Evolutionary conservation across 2,797 vertebrate species (phyloP), one percentile per base, ranked within the genome.

Genomic region (Pagetopsis macropterus): DNA sequence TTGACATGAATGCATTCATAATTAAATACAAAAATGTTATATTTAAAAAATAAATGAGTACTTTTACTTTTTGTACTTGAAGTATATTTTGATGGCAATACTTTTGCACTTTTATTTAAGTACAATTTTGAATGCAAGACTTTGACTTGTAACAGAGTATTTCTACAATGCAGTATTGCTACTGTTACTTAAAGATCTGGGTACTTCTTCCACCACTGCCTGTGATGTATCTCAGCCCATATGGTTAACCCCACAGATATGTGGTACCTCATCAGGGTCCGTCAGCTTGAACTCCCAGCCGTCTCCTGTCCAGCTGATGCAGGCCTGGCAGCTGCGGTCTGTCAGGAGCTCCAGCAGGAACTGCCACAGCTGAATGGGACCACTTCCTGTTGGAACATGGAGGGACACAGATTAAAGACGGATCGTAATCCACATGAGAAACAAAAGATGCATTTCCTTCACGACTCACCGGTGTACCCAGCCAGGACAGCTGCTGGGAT

Each of bases 241-340:
- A 45, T 33, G 17, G 2, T 37, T 1, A 16, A 55, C 56, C 16
- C 9, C 4, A 1, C 10, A 16, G 11, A 2, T 23, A 15, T 23
- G 33, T 9, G 10, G 19, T 48, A 93, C 92, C 89, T 94, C 91
- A 49, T 94, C 93, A 0, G 93, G 93, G 78, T 94, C 91, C 0
- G 88, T 94, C 72, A 94, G 78, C 61, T 94, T 94, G 82, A 94
- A 94, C 82, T 94, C 93, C 93, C 93, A 94, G 0, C 90, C 93
- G 4, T 93, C 89, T 57, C 93, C 93, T 0, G 93, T 94, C 93
- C 93, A 94, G 86, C 86, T 90, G 19, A 94, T 94, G 5, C 88
- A 94, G 0, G 93, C 91, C 56, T 91, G 91, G 80, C 91, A 93
- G 79, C 84, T 90, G 23, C 82, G 91, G 50, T 94, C 93, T 0